Conservation (phyloP, 2,888 invertebrate species). For the Protodeltote pygarga region DNA sequence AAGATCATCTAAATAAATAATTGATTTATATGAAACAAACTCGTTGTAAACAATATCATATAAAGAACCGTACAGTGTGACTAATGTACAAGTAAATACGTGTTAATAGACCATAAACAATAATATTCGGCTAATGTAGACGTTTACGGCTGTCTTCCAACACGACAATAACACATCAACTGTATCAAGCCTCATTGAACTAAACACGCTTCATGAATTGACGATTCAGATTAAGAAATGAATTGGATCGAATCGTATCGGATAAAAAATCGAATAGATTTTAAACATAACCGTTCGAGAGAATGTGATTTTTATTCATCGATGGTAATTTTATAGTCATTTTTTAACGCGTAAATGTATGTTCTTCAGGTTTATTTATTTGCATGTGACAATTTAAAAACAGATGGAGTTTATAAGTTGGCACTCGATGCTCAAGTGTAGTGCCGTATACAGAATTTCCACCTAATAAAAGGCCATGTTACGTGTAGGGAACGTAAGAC, state of each 20-base stretch:
- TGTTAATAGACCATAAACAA: slow-evolving; percentile 75
- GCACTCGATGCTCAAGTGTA: slow-evolving; percentile 63
- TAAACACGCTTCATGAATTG: slow-evolving; percentile 75
- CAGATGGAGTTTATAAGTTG: slow-evolving; percentile 69
- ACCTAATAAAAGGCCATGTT: slow-evolving; percentile 85
- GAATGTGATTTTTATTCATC: slow-evolving; percentile 62
- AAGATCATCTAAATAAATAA: slow-evolving; percentile 15
- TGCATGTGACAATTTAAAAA: slow-evolving; percentile 50
- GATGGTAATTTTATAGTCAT: slow-evolving; percentile 63
- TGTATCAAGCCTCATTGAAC: slow-evolving; percentile 82
- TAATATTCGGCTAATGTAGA: slow-evolving; percentile 76
- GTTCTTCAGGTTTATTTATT: slow-evolving; percentile 43
- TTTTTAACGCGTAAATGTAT: slow-evolving; percentile 52
- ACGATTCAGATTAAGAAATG: slow-evolving; percentile 70
- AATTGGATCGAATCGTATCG: slow-evolving; percentile 61
- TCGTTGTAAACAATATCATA: slow-evolving; percentile 27
- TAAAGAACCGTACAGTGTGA: slow-evolving; percentile 55
- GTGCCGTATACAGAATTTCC: slow-evolving; percentile 83
- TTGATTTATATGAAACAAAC: slow-evolving; percentile 9
- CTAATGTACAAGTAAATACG: slow-evolving; percentile 65
- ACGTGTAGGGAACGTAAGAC: slow-evolving; percentile 84
- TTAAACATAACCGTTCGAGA: slow-evolving; percentile 49
- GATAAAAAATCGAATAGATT: slow-evolving; percentile 60
- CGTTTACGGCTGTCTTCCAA: slow-evolving; percentile 77
- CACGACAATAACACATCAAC: slow-evolving; percentile 81